Evolutionary conservation across 2,797 vertebrate genomes (phyloP), one percentile per base, ranked within the genome.

Genomic region (Acrocephalus scirpaceus): DNA sequence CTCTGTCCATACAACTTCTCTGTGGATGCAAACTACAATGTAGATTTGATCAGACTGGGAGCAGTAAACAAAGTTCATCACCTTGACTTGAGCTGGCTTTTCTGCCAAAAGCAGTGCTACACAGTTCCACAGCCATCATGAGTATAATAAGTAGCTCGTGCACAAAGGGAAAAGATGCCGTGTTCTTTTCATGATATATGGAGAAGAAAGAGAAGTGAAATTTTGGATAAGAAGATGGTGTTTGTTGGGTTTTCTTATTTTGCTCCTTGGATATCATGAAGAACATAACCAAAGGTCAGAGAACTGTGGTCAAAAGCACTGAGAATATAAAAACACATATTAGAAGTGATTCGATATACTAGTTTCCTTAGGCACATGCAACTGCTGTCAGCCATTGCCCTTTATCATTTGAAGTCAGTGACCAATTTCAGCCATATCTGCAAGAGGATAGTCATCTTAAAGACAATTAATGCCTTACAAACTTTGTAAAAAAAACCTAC

Each of bases 391-490:
- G 25, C 22, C 47, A 29, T 67, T 70, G 57, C 53, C 51, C 34
- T 61, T 77, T 74, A 56, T 65, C 44, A 84, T 91, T 83, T 81
- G 79, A 84, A 83, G 61, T 47, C 62, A 56, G 40, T 75, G 70
- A 70, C 54, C 58, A 70, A 20, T 86, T 93, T 86, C 79, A 92
- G 76, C 57, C 44, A 9, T 42, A 88, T 60, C n/a, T 84, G 58
- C 58, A 66, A 86, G 40, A 86, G 58, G 61, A 74, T 47, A 54
- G 50, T 27, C 18, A 75, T 62, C 70, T 58, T 80, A 81, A 88
- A 90, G 70, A 81, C 79, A 84, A 58, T 51, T 77, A 65, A 48
- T 3, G 1, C 64, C 48, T 84, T 78, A 86, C 11, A 56, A 66
- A 58, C 70, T 88, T 80, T 90, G 66, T 67, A 26, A 71, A 88